Base-by-base conservation (phyloP, 2,797 vertebrate species). In the Austrolebias charrua region DNA sequence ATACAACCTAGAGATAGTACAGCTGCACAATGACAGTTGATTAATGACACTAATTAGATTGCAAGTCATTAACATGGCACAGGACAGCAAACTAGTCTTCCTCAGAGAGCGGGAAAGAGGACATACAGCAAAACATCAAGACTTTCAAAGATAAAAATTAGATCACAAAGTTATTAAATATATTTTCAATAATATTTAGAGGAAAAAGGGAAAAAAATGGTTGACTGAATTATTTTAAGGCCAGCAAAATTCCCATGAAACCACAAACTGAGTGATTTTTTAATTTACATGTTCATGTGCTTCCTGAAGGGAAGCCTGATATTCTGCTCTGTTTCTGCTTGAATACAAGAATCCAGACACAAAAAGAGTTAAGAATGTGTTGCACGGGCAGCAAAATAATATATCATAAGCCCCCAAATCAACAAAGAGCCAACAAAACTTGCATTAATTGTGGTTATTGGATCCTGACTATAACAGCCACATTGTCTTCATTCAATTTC, bases 31-130 rank as follows among this genome's bases (percentile, higher is more conserved):
- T 73, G 64, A 71, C 69, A 74, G 65, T 16, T 84, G 73, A 86
- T 83, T 66, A 77, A 67, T 57, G 70, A 74, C 68, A 61, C 68
- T 84, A 78, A 83, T 87, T 78, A 82, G 69, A 76, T 63, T 61
- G 61, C 8, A 66, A 81, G 63, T 81, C 73, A 74, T 76, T 83
- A 73, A 64, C 55, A 46, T 42, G 48, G 63, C 56, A 50, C 66
- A 43, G 52, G 24, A 54, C 62, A 60, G 52, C 44, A 16, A 72
- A 63, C 57, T 64, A 67, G 58, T 69, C 49, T 55, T 46, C 45
- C 5, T 64, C 56, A 54, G 43, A 82, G 4, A 60, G 24, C 65
- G 40, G 67, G 42, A 70, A 33, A 18, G 66, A 73, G 28, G n/a
- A 60, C 13, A 63, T 44, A 33, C 45, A 47, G 7, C 62, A 33